Evolutionary conservation across 92 coral and sea anemone genomes (phyloP).

Genomic region (Epizoanthus illoricatus): DNA sequence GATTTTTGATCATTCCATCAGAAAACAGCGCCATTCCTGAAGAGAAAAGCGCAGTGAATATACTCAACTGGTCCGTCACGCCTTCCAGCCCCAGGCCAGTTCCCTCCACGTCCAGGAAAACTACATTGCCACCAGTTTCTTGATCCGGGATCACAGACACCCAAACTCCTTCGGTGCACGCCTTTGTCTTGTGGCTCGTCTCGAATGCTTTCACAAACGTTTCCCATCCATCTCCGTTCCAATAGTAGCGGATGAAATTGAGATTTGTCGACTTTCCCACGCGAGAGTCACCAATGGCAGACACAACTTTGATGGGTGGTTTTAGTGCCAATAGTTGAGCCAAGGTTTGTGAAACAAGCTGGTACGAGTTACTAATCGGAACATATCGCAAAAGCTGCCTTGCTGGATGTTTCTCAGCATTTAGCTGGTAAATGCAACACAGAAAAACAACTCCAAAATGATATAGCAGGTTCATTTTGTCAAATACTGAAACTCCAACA

Average conservation of each 20-base stretch:
- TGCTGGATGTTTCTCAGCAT: slow-evolving; percentile 14
- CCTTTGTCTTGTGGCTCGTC: slow-evolving; percentile 51
- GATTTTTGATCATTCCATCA: slow-evolving; percentile 40
- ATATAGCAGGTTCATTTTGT: background rate
- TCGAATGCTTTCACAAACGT: slow-evolving; percentile 51
- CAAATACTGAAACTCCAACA: too few relatives aligned
- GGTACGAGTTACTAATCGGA: slow-evolving; percentile 6
- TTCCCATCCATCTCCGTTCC: slow-evolving; percentile 20
- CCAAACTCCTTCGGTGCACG: slow-evolving; percentile 70
- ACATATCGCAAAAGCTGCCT: slow-evolving; percentile 39
- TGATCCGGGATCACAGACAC: slow-evolving; percentile 43
- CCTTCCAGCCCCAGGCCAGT: slow-evolving; percentile 52
- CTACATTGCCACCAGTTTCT: slow-evolving; percentile 29
- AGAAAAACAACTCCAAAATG: background rate
- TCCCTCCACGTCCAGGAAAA: slow-evolving; percentile 70
- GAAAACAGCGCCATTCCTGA: slow-evolving; percentile 53
- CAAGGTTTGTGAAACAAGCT: slow-evolving; percentile 32
- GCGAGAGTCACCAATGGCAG: slow-evolving; percentile 75
- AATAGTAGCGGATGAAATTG: slow-evolving; percentile 56
- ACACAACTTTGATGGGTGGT: slow-evolving; percentile 40
- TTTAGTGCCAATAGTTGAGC: slow-evolving; percentile 33
- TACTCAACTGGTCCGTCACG: slow-evolving; percentile 46
- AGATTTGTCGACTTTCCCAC: slow-evolving; percentile 77
- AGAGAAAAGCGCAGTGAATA: slow-evolving; percentile 66
- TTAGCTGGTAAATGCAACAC: background rate